Conservation (phyloP, 2,797 vertebrate genomes). For the Sternotherus odoratus region DNA sequence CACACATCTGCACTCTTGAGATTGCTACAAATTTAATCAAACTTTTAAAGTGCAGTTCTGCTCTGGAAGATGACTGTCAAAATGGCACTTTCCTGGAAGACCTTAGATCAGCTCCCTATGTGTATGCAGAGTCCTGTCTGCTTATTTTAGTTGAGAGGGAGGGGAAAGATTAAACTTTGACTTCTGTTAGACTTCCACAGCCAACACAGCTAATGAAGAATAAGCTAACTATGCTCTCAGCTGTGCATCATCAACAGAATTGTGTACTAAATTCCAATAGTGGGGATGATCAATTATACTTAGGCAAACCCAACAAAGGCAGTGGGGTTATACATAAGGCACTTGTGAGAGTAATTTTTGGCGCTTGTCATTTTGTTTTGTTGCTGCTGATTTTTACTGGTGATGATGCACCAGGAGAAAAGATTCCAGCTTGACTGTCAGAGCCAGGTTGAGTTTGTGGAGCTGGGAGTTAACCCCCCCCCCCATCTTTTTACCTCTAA, state of each 20-base stretch:
- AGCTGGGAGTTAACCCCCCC: neutral
- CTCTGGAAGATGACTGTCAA: neutral
- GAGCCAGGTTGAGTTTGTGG: neutral
- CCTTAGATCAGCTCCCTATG: neutral
- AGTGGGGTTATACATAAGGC: neutral
- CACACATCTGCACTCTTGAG: neutral
- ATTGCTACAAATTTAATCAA: neutral
- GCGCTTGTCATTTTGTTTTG: neutral
- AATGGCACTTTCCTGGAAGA: neutral
- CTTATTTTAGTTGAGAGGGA: neutral
- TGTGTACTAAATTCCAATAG: constrained; percentile 39
- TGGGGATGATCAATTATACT: neutral
- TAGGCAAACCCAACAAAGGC: neutral
- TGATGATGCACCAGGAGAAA: neutral
- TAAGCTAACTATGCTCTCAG: neutral
- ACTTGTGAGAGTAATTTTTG: neutral
- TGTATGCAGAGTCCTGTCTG: neutral
- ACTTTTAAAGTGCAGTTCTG: neutral
- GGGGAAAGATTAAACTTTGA: neutral
- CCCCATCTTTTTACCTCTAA: neutral
- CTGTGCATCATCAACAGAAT: neutral
- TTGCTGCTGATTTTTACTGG: neutral
- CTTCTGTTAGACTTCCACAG: neutral
- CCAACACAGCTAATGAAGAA: neutral
- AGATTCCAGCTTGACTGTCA: neutral